These are phyloP conservation scores for Sinopyrophorus schimmeli DNA, from an alignment of 2,888 invertebrate species.

Conservation along the genomic window DNA sequence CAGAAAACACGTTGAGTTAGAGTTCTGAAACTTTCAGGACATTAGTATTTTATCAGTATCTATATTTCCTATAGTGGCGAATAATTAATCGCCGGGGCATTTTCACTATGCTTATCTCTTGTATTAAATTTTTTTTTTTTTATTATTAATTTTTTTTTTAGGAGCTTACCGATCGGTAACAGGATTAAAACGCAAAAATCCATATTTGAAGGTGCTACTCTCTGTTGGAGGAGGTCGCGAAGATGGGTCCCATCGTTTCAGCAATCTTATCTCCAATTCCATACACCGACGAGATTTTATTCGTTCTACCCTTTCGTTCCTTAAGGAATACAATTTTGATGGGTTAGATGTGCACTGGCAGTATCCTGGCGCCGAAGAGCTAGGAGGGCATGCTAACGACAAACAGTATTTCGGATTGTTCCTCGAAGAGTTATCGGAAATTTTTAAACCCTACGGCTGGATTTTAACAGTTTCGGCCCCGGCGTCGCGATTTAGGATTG, in stretches of 20 bases:
- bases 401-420: conserved; percentile 50
- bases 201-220: conserved; percentile 69
- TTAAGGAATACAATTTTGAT: conserved; percentile 74
- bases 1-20: too few relatives aligned
- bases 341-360: conserved; percentile 83
- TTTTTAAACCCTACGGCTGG: conserved; percentile 61
- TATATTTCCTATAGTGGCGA: too few relatives aligned
- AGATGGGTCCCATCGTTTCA: conserved; percentile 66
- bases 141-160: conserved; percentile 50
- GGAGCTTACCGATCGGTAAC: conserved; percentile 74
- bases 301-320: conserved; percentile 65
- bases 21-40: too few relatives aligned
- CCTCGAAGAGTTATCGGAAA: conserved; percentile 65
- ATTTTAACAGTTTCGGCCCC: conserved; percentile 63
- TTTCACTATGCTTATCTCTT: too few relatives aligned
- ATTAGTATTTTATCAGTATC: too few relatives aligned
- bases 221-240: conserved; percentile 71
- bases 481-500: conserved; percentile 64
- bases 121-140: conserved; percentile 17
- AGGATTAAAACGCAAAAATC: conserved; percentile 68
- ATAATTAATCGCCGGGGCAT: too few relatives aligned
- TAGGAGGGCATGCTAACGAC: conserved; percentile 56
- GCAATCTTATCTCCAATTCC: conserved; percentile 64
- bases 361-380: conserved; percentile 64
- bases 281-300: conserved; percentile 63